Evolutionary conservation across 2,797 vertebrate species (phyloP).

Genomic region (Neosilurus mollespiculum): DNA sequence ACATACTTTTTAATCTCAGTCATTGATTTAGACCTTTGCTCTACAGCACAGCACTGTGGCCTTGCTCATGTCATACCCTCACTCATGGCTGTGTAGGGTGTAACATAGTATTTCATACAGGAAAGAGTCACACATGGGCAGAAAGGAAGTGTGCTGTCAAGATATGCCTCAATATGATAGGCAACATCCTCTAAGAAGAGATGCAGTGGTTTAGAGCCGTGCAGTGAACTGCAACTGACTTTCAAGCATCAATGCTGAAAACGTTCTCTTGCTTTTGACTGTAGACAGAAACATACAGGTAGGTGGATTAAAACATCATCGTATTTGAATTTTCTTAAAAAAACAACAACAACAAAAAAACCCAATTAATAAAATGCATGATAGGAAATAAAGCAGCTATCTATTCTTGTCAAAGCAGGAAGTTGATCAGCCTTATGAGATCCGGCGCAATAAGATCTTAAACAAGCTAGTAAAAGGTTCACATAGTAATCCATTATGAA

Average conservation of each 20-base stretch:
- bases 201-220: conserved; percentile 32
- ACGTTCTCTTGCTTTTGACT: neutral
- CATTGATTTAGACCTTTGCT: neutral
- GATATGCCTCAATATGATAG: conserved; percentile 50
- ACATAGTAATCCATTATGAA: neutral
- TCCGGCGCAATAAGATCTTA: neutral
- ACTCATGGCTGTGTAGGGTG: neutral
- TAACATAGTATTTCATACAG: conserved; percentile 37
- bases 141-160: conserved; percentile 65
- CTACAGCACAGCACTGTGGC: neutral
- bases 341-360: neutral
- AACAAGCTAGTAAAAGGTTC: neutral
- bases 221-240: neutral
- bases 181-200: conserved; percentile 68
- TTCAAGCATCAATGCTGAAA: neutral
- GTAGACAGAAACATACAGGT: conserved; percentile 12
- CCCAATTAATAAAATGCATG: too few relatives aligned
- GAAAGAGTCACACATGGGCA: conserved; percentile 55
- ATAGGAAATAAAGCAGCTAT: neutral
- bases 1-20: neutral
- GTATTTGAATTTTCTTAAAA: neutral
- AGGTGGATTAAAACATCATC: conserved; percentile 4
- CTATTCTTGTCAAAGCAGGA: conserved; percentile 32
- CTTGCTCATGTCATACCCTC: neutral
- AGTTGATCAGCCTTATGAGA: neutral